phyloP scores from a whole-genome alignment of 2,888 invertebrate species.

The Erannis defoliaria region DNA sequence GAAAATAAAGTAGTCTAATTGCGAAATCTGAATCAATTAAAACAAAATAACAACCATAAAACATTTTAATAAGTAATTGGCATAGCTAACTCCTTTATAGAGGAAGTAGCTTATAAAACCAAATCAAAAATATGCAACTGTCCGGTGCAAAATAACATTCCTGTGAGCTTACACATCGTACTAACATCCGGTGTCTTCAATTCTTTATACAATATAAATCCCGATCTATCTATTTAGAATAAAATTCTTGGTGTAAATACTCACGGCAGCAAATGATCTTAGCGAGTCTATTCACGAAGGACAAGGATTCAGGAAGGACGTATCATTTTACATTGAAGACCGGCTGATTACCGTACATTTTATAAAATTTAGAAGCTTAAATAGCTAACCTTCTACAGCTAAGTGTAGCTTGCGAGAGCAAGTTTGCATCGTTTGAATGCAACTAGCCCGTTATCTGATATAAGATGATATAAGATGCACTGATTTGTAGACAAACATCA shows the following conservation, averaged over 20 bases:
- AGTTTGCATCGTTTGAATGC: background rate
- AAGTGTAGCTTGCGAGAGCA: constrained; percentile 6
- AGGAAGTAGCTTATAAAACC: constrained; percentile 21
- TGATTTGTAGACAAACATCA: too few relatives aligned
- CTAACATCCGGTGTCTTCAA: constrained; percentile 21
- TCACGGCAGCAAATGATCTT: constrained; percentile 28
- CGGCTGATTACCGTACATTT: constrained; percentile 42
- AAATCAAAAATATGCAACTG: constrained; percentile 29
- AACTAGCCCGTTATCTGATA: constrained; percentile 1
- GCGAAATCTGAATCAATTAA: background rate
- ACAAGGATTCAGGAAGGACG: constrained; percentile 42
- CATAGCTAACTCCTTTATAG: background rate
- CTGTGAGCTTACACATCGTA: constrained; percentile 33
- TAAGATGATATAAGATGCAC: background rate
- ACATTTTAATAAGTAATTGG: background rate
- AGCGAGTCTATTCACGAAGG: constrained; percentile 40
- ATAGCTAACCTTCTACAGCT: too few relatives aligned
- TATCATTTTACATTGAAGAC: constrained; percentile 49
- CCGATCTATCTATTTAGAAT: constrained; percentile 34
- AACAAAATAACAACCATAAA: constrained; percentile 6
- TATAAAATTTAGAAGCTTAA: constrained; percentile 29
- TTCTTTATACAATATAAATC: constrained; percentile 34
- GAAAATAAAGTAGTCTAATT: too few relatives aligned
- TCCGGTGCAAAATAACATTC: constrained; percentile 42
- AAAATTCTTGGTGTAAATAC: constrained; percentile 26